Conservation (phyloP, 2,888 invertebrate species). For the Aleiodes leptofemur region DNA sequence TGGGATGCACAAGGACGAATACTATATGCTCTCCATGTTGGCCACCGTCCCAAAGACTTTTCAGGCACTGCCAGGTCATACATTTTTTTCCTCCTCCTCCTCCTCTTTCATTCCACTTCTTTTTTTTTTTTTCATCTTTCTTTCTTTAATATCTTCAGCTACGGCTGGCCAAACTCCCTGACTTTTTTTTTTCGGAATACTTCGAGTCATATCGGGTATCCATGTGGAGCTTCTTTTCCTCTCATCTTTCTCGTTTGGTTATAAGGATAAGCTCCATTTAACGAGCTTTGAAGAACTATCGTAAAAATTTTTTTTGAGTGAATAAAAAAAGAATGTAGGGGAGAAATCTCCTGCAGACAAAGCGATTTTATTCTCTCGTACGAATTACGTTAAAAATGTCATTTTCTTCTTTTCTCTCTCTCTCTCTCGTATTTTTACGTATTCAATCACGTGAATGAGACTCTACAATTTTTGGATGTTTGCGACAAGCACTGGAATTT, state of each 20-base stretch:
- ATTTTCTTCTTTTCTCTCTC: too few relatives aligned
- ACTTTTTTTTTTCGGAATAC: conserved; percentile 5
- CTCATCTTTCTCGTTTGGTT: neutral
- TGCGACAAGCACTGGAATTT: too few relatives aligned
- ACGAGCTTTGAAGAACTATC: conserved; percentile 21
- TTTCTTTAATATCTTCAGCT: neutral
- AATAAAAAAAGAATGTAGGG: conserved; percentile 6
- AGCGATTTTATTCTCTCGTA: conserved; percentile 8
- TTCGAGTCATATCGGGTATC: conserved; percentile 23
- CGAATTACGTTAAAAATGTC: neutral
- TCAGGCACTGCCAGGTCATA: conserved; percentile 22
- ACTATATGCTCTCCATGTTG: conserved; percentile 5
- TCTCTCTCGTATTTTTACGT: too few relatives aligned
- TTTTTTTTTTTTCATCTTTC: neutral
- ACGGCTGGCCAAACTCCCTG: conserved; percentile 5
- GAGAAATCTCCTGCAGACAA: neutral
- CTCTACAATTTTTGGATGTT: neutral
- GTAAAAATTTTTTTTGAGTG: conserved; percentile 27
- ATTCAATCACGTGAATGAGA: neutral
- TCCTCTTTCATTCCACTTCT: neutral
- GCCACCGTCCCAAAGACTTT: conserved; percentile 22
- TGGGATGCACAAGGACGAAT: too few relatives aligned
- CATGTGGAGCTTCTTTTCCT: neutral
- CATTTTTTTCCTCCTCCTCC: neutral
- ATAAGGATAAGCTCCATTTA: conserved; percentile 34